Conservation (phyloP, 2,797 vertebrate species). For the Jordanella pulchra region DNA sequence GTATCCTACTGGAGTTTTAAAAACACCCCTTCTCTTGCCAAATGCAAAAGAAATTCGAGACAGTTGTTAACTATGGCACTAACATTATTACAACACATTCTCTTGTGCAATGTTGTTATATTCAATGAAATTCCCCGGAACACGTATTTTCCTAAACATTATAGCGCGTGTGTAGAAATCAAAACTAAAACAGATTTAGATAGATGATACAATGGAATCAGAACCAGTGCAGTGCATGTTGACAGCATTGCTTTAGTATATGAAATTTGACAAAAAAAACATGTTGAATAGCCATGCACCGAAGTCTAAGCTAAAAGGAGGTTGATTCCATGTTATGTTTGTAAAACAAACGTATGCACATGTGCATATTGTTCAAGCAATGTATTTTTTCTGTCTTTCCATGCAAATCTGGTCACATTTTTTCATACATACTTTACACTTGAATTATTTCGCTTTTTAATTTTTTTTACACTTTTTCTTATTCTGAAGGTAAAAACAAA, state of each 20-base stretch:
- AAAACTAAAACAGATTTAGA: not conserved
- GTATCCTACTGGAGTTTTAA: no score
- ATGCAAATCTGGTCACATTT: no score
- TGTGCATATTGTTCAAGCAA: no score
- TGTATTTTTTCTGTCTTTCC: no score
- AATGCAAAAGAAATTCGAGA: not conserved
- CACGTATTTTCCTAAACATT: not conserved
- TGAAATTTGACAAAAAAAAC: not conserved
- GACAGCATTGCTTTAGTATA: not conserved
- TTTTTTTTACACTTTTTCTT: no score
- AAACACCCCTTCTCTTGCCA: not conserved
- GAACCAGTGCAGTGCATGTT: not conserved
- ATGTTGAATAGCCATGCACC: not conserved
- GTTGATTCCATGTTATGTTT: not conserved
- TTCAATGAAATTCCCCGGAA: not conserved
- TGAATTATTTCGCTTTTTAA: no score
- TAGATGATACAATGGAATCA: not conserved
- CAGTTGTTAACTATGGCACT: not conserved
- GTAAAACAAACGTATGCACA: not conserved
- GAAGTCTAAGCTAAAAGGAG: not conserved
- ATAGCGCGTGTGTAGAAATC: not conserved
- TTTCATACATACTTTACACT: no score
- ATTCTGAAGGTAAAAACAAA: no score
- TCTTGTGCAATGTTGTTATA: not conserved
- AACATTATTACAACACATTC: not conserved